phyloP scores from a whole-genome alignment of 2,888 invertebrate genomes.

The Glaucopsyche alexis region DNA sequence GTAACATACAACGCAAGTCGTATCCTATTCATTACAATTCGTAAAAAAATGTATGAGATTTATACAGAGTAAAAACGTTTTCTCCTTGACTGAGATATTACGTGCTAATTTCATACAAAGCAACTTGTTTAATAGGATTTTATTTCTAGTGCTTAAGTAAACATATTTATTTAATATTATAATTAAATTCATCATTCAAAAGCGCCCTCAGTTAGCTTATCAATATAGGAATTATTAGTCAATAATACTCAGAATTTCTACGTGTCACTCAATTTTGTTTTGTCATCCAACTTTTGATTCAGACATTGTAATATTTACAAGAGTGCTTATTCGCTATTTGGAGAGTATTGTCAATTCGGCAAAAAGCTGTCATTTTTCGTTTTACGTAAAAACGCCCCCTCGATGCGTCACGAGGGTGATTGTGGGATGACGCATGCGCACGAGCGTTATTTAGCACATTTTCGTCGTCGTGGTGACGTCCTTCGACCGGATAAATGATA shows the following conservation, averaged over 20 bases:
- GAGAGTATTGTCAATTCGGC: slow-evolving; percentile 61
- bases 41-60: too few species aligned
- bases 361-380: slow-evolving; percentile 59
- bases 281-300: slow-evolving; percentile 62
- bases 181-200: slow-evolving; percentile 29
- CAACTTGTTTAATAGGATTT: neutral
- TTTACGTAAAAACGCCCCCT: slow-evolving; percentile 52
- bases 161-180: slow-evolving; percentile 15
- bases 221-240: slow-evolving; percentile 56
- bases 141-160: slow-evolving; percentile 16
- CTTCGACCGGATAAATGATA: neutral
- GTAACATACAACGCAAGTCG: too few species aligned
- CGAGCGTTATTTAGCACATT: slow-evolving; percentile 37
- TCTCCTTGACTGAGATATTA: too few species aligned
- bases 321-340: slow-evolving; percentile 60
- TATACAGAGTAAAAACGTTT: too few species aligned
- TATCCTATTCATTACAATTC: too few species aligned
- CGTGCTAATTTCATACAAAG: too few species aligned
- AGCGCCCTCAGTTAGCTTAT: slow-evolving; percentile 49
- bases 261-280: slow-evolving; percentile 49
- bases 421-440: slow-evolving; percentile 41
- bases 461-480: slow-evolving; percentile 34
- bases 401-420: slow-evolving; percentile 46
- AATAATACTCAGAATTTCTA: slow-evolving; percentile 56
- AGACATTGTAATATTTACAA: slow-evolving; percentile 53